Conservation (phyloP, 2,888 invertebrate genomes). For the Mythimna vitellina region DNA sequence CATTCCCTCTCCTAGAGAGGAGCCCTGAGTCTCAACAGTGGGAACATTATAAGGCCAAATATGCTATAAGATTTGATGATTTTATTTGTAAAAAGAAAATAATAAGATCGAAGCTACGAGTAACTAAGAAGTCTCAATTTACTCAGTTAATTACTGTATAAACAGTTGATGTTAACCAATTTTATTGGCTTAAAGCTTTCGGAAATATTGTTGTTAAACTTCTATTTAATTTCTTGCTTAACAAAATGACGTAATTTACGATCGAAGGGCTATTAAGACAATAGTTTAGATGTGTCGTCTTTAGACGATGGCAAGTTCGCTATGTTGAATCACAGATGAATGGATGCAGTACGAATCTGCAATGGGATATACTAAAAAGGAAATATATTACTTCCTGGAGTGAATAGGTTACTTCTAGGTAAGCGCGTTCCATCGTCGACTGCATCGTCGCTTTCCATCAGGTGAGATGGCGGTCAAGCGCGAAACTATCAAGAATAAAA, state of each 20-base stretch:
- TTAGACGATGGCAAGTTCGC: background rate
- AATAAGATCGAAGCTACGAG: no score
- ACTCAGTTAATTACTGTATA: background rate
- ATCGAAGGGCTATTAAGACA: constrained; percentile 13
- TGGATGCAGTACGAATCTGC: background rate
- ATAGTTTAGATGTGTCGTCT: constrained; percentile 3
- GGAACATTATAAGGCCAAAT: no score
- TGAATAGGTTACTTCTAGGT: no score
- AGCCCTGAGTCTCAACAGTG: no score
- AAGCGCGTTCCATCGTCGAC: no score
- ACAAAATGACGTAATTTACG: constrained; percentile 23
- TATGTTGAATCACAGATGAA: background rate
- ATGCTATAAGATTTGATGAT: no score
- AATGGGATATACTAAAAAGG: background rate
- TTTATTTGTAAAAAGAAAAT: no score
- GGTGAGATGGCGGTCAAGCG: no score
- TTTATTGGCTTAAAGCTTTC: constrained; percentile 21
- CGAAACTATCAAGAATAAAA: no score
- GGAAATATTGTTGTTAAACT: constrained; percentile 29
- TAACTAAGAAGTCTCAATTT: background rate
- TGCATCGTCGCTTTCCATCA: no score
- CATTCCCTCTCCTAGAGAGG: no score
- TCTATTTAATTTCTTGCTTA: constrained; percentile 7
- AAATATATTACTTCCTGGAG: no score
- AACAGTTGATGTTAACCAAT: constrained; percentile 21